These are phyloP conservation scores for Sipha maydis DNA, from an alignment of 2,888 invertebrate species.

Conservation along the genomic window DNA sequence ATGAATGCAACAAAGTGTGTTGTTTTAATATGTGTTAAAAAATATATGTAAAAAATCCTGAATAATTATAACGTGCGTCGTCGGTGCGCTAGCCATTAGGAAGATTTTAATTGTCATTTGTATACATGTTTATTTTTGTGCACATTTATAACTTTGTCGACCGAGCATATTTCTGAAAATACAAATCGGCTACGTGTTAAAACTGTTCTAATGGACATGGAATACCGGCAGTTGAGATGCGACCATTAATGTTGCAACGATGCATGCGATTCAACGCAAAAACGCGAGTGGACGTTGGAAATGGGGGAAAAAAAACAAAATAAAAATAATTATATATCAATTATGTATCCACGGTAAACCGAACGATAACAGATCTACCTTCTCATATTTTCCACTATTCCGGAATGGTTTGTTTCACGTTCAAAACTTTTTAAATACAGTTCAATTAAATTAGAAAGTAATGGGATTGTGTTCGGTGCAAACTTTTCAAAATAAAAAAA, in stretches of 20 bases:
- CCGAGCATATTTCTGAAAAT: conserved; percentile 3
- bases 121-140: background rate
- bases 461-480: background rate
- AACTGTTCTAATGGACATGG: conserved; percentile 25
- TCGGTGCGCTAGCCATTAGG: conserved; percentile 38
- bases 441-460: conserved; percentile 12
- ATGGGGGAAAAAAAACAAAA: background rate
- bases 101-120: conserved; percentile 45
- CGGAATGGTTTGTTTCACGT: background rate
- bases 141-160: conserved; percentile 23
- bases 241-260: background rate
- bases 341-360: background rate
- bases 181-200: background rate
- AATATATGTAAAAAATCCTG: conserved; percentile 11
- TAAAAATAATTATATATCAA: background rate
- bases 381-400: background rate
- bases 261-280: background rate
- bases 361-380: background rate
- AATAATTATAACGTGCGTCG: conserved; percentile 43
- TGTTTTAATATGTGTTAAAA: conserved; percentile 36
- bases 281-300: background rate
- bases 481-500: conserved; percentile 31
- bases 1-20: conserved; percentile 40
- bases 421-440: background rate
- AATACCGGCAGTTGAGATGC: background rate